A percentile compares a stretch with the other conserved stretches of the same genome.
Evolutionary conservation across 2,888 invertebrate species (phyloP).

Genomic region (Eulithis prunata): DNA sequence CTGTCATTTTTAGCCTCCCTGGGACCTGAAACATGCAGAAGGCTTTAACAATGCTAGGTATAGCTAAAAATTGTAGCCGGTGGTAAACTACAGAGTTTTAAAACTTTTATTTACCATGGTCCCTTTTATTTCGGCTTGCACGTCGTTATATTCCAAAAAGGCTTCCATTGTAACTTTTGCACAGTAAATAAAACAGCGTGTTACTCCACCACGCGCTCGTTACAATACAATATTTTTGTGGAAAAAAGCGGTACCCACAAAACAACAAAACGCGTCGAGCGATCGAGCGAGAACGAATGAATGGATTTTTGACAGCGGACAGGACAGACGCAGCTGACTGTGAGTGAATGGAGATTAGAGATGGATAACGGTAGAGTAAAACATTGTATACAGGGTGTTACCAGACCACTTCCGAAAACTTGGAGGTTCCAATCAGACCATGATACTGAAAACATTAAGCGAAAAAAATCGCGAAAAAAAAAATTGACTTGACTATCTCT

Average conservation of each 20-base stretch:
- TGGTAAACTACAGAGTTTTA: not conserved
- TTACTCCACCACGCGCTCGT: slow-evolving; percentile 17
- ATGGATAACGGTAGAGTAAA: no score
- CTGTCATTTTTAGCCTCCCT: slow-evolving; percentile 96
- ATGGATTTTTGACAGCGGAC: slow-evolving; percentile 1
- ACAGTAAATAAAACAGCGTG: slow-evolving; percentile 11
- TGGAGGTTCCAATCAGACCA: no score
- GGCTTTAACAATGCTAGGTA: not conserved
- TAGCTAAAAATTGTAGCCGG: not conserved
- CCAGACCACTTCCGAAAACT: no score
- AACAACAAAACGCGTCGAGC: slow-evolving; percentile 6
- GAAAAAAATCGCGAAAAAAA: no score
- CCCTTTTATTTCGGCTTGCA: slow-evolving; percentile 93
- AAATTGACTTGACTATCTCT: no score
- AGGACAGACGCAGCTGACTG: slow-evolving; percentile 8
- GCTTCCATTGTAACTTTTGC: slow-evolving; percentile 83
- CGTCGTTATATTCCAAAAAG: slow-evolving; percentile 94
- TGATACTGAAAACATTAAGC: no score
- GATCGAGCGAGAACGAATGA: not conserved
- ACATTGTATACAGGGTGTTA: no score
- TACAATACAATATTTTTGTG: not conserved
- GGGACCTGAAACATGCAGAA: slow-evolving; percentile 86
- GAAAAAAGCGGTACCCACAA: slow-evolving; percentile 32
- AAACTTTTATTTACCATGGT: slow-evolving; percentile 87
- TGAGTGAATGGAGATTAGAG: not conserved